These are phyloP conservation scores for Ormyrus thymus DNA, from an alignment of 2,888 invertebrate species.

Conservation along the genomic window DNA sequence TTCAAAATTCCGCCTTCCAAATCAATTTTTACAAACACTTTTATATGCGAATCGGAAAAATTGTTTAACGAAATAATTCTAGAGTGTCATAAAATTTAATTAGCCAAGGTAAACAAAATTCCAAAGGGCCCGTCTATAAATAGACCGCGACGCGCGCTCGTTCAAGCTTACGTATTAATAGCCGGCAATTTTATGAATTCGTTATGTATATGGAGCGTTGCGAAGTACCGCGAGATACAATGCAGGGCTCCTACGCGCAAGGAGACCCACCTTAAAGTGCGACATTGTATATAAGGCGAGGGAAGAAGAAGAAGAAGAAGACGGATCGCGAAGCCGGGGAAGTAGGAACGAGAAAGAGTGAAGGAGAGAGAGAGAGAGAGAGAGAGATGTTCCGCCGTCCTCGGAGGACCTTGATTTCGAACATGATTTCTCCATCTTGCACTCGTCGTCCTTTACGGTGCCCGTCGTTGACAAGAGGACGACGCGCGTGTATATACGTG, in stretches of 20 bases:
- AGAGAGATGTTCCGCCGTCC: conserved; percentile 24
- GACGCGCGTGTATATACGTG: background rate
- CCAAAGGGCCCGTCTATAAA: background rate
- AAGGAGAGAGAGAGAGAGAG: background rate
- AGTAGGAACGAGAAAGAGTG: too few species aligned
- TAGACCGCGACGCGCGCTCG: background rate
- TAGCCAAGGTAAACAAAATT: background rate
- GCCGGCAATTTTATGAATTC: background rate
- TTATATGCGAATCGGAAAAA: background rate
- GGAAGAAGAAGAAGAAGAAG: conserved; percentile 12
- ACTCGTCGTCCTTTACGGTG: conserved; percentile 13
- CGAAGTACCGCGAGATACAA: background rate
- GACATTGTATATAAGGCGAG: too few species aligned
- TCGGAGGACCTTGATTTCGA: conserved; percentile 44
- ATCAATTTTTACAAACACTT: background rate
- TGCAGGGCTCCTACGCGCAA: background rate
- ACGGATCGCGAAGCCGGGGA: background rate
- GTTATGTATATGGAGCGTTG: background rate
- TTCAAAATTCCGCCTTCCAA: too few species aligned
- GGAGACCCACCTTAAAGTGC: background rate
- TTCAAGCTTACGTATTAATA: background rate
- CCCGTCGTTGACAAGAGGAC: conserved; percentile 21
- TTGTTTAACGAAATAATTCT: background rate
- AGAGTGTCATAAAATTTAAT: background rate
- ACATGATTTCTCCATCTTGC: conserved; percentile 48